Evolutionary conservation across 2,113 vertebrate genomes (phyloP), one percentile per base, ranked within the genome.

Genomic region (Octodon degus): DNA sequence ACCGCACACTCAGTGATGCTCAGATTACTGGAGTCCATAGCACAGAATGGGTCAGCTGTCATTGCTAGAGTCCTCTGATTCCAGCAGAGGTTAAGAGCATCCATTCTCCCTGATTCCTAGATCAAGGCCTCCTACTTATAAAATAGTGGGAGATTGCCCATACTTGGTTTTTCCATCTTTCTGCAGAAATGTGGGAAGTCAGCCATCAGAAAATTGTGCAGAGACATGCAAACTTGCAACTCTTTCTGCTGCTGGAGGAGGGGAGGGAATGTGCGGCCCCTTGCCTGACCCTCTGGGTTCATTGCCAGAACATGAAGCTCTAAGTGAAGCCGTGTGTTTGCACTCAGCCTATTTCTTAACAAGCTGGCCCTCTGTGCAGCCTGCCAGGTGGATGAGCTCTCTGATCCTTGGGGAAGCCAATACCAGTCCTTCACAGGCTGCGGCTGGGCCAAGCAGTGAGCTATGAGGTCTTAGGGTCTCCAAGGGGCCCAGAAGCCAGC

Each of bases 161-260:
- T 32, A 32, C 34, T 80, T 84, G 76, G 43, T 72, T 91, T 65
- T 80, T 65, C 7, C 13, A 32, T 50, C 77, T 76, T 74, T 80
- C 82, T 88, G 82, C 6, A 60, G 76, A 91, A 90, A 68, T 34
- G 16, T 95, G 81, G 95, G 81, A 86, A n/a, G 89, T 86, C 13
- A 95, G 82, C 82, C 68, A 77, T 62, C 55, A 95, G 65, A 96
- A 90, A 91, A 72, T 10, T 60, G 27, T 86, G 25, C 90, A 55
- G 68, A 85, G 87, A 85, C 19, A 90, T 30, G 40, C 32, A 67
- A 34, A n/a, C 62, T 55, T 79, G 53, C 14, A 34, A 13, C n/a
- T 47, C 25, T 76, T 34, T 22, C 89, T 90, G 76, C 3, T 55
- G 47, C 80, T 67, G 76, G 86, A 92, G 62, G 65, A 89, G 37